Conservation (phyloP, 2,797 vertebrate genomes). For the Nasua narica region DNA sequence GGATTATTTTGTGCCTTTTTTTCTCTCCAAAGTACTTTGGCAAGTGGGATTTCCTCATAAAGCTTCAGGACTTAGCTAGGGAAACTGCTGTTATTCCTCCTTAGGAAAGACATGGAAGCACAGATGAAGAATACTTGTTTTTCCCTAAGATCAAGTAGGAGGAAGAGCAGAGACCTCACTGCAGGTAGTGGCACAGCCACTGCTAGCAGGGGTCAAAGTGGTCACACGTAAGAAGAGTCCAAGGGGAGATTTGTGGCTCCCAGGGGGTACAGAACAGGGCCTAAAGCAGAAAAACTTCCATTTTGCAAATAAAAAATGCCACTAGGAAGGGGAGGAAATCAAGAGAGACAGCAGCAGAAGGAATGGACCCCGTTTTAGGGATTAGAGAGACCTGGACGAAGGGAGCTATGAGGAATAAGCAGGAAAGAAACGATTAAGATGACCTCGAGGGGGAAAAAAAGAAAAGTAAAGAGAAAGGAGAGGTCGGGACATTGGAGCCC, state of each 20-base stretch:
- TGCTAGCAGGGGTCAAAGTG: not conserved
- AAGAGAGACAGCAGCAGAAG: not conserved
- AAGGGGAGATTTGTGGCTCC: not conserved
- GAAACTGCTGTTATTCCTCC: not conserved
- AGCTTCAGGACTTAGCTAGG: not conserved
- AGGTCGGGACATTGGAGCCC: not conserved
- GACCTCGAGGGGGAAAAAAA: not conserved
- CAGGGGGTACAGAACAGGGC: not conserved
- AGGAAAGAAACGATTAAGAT: not conserved
- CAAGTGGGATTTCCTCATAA: not conserved
- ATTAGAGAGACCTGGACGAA: not conserved
- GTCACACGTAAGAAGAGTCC: not conserved
- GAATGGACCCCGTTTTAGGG: not conserved
- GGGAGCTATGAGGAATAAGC: not conserved
- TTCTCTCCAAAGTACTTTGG: not conserved
- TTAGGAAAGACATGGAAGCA: not conserved
- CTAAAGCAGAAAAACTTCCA: not conserved
- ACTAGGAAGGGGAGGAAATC: not conserved
- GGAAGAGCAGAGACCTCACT: not conserved
- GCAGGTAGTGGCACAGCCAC: too few relatives aligned
- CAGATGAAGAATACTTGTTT: not conserved
- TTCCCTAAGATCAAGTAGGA: not conserved
- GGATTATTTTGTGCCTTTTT: not conserved
- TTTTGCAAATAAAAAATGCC: not conserved
- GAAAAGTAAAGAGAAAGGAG: not conserved